Evolutionary conservation across 1,140 invertebrate species (phyloP).

Genomic region (Metopolophium dirhodum): DNA sequence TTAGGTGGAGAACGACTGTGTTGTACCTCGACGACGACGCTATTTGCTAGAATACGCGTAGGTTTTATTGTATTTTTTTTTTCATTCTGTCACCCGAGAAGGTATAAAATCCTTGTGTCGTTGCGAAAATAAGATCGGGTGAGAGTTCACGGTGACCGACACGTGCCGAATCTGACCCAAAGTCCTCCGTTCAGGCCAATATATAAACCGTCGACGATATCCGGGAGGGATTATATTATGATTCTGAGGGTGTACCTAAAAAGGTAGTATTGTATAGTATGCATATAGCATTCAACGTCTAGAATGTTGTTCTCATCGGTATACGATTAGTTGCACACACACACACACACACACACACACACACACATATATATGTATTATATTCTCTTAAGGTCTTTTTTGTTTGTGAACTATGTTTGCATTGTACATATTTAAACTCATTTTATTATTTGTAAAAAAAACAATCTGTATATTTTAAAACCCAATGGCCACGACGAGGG

Average conservation of each 20-base stretch:
- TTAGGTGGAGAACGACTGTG: background rate
- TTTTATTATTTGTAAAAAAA: background rate
- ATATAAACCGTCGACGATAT: background rate
- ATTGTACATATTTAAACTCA: background rate
- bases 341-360: too few species aligned
- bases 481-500: too few species aligned
- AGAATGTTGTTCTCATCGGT: background rate
- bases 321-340: background rate
- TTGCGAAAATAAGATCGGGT: background rate
- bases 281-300: background rate
- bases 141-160: background rate
- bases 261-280: background rate
- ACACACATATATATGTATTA: too few species aligned
- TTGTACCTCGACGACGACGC: background rate
- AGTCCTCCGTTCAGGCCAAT: background rate
- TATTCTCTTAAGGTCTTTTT: background rate
- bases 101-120: background rate
- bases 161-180: background rate
- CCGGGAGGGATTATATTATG: background rate
- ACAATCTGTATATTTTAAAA: background rate
- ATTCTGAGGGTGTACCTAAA: background rate
- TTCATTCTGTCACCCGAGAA: background rate
- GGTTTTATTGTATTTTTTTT: background rate
- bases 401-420: background rate
- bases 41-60: background rate